These are phyloP conservation scores for Taxidea taxus DNA, from an alignment of 2,113 vertebrate species.

Conservation along the genomic window DNA sequence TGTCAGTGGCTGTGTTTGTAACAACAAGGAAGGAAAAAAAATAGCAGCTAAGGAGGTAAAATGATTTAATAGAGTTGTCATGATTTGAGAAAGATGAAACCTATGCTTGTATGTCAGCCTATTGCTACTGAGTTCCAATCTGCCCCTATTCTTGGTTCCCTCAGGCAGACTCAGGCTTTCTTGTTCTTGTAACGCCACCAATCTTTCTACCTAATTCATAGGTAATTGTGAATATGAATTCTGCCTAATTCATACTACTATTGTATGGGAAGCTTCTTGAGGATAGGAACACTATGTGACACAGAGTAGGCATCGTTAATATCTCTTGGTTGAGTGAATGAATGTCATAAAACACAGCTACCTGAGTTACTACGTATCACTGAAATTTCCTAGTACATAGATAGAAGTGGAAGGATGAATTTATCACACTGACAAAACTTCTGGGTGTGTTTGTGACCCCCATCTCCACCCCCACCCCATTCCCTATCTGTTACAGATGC, in stretches of 20 bases:
- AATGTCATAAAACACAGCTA: not conserved
- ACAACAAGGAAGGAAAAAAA: not conserved
- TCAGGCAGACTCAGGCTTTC: not conserved
- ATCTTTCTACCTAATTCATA: not conserved
- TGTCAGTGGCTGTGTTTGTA: not conserved
- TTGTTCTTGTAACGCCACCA: not conserved
- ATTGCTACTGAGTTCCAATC: not conserved
- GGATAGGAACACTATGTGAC: not conserved
- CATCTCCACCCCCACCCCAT: not conserved
- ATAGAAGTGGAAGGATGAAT: not conserved
- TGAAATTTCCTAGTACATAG: not conserved
- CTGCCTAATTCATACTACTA: not conserved
- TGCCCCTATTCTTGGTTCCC: not conserved
- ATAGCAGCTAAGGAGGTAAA: not conserved
- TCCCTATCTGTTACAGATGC: constrained; percentile 89
- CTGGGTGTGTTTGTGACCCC: not conserved
- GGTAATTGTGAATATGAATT: not conserved
- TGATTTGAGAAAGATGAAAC: not conserved
- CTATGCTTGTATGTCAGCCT: not conserved
- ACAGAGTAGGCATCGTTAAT: not conserved
- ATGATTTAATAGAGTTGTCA: not conserved
- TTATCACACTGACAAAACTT: not conserved
- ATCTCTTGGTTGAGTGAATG: not conserved
- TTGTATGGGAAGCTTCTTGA: not conserved
- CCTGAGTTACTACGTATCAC: not conserved